Evolutionary conservation across 2,888 invertebrate genomes (phyloP), one percentile per base, ranked within the genome.

Genomic region (Hipparchia semele): DNA sequence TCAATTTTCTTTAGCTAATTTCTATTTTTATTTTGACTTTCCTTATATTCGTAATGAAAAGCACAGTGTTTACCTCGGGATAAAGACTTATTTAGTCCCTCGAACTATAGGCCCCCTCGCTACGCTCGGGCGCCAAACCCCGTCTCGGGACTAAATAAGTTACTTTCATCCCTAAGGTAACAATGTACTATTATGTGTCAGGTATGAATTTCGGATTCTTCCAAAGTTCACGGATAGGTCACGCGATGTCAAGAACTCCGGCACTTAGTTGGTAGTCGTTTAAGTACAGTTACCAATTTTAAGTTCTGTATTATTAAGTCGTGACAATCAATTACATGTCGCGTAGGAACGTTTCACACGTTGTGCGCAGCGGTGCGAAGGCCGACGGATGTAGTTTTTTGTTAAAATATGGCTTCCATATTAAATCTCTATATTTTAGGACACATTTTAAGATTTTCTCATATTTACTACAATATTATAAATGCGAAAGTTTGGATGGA

Each of bases 331-430:
- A 78, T 77, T 78, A 75, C 69, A 67, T 75, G 73, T 77, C 76
- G 70, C 71, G 59, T 76, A 54, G 56, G 66, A 68, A 65, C 66
- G 80, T 80, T 82, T 82, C 82, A 84, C 84, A 87, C 83, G 80
- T 84, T 81, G 79, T 81, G 78, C 75, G 73, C 75, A 79, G 76
- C 76, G 74, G 74, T 74, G 78, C 71, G 86, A 90, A 90, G 90
- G 90, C 80, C 85, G 81, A 75, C 89, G 87, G 89, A 90, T 81
- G 82, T 79, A 81, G 82, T 89, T 88, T 23, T 90, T 88, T 88
- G 86, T 87, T 83, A 80, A 61, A 53, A 53, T 51, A 69, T n/a
- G 12, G 9, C 13, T 45, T 61, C 69, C 69, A 69, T 69, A n/a
- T 53, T 53, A 4, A 39, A 53, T 58, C 58, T 58, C 2, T 3